phyloP scores from a whole-genome alignment of 2,888 invertebrate genomes.

The Tholera decimalis region DNA sequence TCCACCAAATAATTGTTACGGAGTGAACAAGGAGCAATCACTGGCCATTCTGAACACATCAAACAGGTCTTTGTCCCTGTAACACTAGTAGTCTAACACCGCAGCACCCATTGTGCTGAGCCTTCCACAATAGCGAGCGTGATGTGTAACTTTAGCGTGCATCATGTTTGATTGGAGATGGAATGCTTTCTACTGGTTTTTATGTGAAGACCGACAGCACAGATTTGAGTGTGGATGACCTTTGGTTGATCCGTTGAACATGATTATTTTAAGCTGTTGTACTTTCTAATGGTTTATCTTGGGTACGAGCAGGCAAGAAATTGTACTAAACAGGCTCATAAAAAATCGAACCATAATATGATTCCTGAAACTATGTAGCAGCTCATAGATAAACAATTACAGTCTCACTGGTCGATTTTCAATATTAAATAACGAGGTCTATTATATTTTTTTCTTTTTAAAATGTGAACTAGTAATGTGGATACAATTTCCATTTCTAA shows the following conservation, averaged over 20 bases:
- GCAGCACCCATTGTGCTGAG: constrained; percentile 56
- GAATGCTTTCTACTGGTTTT: constrained; percentile 45
- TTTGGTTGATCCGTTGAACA: neutral
- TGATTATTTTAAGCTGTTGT: neutral
- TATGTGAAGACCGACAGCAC: constrained; percentile 5
- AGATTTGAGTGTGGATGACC: constrained; percentile 21
- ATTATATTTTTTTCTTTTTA: too few species aligned
- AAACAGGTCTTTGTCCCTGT: constrained; percentile 70
- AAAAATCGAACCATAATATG: too few species aligned
- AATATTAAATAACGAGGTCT: too few species aligned
- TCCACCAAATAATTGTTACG: constrained; percentile 55
- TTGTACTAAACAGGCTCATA: too few species aligned
- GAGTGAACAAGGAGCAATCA: constrained; percentile 76
- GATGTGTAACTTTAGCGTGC: constrained; percentile 59
- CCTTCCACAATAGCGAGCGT: constrained; percentile 60
- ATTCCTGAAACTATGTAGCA: too few species aligned
- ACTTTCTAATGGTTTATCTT: neutral
- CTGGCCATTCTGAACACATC: constrained; percentile 62
- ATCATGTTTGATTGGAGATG: constrained; percentile 23
- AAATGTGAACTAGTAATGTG: too few species aligned
- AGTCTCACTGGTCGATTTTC: too few species aligned
- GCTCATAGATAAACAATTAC: too few species aligned
- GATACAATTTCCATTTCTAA: too few species aligned
- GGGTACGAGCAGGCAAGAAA: too few species aligned
- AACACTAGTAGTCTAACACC: constrained; percentile 77